Evolutionary conservation across 1,140 invertebrate genomes (phyloP).

Genomic region (Trichonephila clavata): DNA sequence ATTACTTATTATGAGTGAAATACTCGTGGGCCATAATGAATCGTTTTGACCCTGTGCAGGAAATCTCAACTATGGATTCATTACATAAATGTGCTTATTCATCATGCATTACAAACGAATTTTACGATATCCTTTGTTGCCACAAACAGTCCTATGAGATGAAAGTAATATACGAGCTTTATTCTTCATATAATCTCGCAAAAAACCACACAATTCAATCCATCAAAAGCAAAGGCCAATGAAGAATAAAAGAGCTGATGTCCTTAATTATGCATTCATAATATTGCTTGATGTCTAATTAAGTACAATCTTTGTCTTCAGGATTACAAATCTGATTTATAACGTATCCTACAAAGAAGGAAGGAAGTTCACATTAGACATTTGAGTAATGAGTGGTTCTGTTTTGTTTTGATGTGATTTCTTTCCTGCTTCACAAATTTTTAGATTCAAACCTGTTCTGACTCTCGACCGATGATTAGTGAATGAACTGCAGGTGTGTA

Average conservation of each 20-base stretch:
- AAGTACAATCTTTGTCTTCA: background rate
- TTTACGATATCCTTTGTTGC: background rate
- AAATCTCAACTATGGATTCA: background rate
- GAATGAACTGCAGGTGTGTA: conserved; percentile 7
- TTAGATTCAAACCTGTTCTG: conserved; percentile 34
- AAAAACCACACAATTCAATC: background rate
- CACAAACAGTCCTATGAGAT: background rate
- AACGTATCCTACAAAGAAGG: background rate
- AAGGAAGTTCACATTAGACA: conserved; percentile 39
- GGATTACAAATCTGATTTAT: background rate
- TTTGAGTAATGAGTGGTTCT: conserved; percentile 27
- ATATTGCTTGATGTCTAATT: conserved; percentile 15
- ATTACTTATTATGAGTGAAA: background rate
- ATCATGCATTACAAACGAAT: background rate
- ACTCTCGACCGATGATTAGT: conserved; percentile 48
- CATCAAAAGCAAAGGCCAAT: conserved; percentile 6
- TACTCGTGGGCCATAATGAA: background rate
- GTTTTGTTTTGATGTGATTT: background rate
- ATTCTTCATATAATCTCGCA: background rate
- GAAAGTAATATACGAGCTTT: background rate
- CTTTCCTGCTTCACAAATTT: conserved; percentile 30
- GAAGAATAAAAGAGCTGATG: background rate
- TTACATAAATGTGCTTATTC: background rate
- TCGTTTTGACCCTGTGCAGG: background rate
- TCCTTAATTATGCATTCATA: conserved; percentile 47